Base-by-base conservation (phyloP, 2,797 vertebrate genomes). In the Anguilla pacifica region DNA sequence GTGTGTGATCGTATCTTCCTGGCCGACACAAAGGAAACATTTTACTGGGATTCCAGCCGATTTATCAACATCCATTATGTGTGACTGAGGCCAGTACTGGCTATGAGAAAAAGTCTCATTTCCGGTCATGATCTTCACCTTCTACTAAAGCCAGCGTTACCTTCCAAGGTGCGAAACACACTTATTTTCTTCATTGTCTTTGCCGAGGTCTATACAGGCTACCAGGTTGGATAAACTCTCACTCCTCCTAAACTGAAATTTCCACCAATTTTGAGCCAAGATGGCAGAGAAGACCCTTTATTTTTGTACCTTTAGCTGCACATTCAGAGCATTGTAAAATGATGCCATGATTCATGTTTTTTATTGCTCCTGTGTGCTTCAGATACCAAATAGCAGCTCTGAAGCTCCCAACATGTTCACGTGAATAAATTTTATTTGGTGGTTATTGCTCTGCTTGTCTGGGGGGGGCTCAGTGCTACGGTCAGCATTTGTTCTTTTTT, bases 401-500 rank as follows among this genome's bases (percentile, higher is more conserved):
- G 17, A 6, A 19, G 72, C 72, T 39, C 35, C 35, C 11, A 35
- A 39, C 70, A 74, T 7, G 25, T 67, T 28, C 25, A 70, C 6
- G 0, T 19, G 17, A 77, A 43, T 35, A 39, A 6, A 77, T 15
- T 77, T 77, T 39, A 39, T 72, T 10, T 39, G 15, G 35, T 77
- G 28, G 5, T 74, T 31, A 35, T 74, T 74, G 9, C 1, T 67
- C 1, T 5, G 49, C 9, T 51, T 5, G 49, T 51, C 35, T 35
- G 35, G 35, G 35, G 35, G 35, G 35, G 31, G 35, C 39, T 74
- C 11, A 74, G 15, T 77, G 35, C 31, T 39, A 39, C 19, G 59
- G 15, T 61, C 59, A 15, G 19, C 87, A 86, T 0, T 83, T 91
- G 90, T 94, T 95, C 93, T 91, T 92, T 92, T 43, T 77, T 11